Percentiles rank a stretch among this genome's conserved stretches.
Evolutionary conservation across 2,113 vertebrate genomes (phyloP).

Genomic region (Neotragus moschatus): DNA sequence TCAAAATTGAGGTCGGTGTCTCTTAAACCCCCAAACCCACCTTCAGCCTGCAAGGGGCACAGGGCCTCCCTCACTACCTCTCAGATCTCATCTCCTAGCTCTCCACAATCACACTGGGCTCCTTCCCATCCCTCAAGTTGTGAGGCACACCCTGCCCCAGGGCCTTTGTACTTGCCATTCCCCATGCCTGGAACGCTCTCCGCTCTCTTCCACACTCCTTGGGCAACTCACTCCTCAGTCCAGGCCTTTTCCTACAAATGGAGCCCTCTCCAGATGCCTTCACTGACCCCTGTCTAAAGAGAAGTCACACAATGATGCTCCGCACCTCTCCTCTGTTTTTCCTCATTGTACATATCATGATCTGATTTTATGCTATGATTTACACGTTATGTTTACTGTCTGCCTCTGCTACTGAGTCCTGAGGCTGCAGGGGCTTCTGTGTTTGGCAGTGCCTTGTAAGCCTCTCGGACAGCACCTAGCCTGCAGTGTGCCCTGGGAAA

Average conservation of each 20-base stretch:
- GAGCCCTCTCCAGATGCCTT: too few relatives aligned
- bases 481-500: not conserved
- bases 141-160: not conserved
- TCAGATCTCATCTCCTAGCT: not conserved
- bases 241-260: not conserved
- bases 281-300: fast-evolving
- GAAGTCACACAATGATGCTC: fast-evolving
- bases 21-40: not conserved
- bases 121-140: not conserved
- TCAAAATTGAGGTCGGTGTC: not conserved
- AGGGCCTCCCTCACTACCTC: not conserved
- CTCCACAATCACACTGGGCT: not conserved
- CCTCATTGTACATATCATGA: not conserved
- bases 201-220: not conserved
- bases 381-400: not conserved
- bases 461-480: not conserved
- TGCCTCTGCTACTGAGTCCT: not conserved
- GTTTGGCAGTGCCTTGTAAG: not conserved
- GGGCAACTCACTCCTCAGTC: not conserved
- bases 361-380: not conserved
- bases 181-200: not conserved
- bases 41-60: not conserved
- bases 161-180: not conserved
- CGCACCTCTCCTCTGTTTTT: not conserved
- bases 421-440: not conserved